Conservation (phyloP, 2,888 invertebrate species). For the Alcis repandata region DNA sequence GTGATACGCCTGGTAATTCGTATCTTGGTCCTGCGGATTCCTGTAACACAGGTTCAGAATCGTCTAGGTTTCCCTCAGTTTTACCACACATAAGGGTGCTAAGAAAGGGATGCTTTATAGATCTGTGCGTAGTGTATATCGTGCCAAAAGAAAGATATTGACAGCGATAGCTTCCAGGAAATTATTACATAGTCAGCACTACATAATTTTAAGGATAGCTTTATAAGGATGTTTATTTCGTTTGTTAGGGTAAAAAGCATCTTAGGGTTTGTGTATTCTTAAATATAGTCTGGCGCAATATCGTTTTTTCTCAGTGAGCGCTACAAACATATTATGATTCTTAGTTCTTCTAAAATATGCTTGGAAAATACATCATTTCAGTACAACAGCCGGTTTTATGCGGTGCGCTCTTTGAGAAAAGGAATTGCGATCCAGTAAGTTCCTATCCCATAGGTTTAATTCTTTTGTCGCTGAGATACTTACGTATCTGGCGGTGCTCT, state of each 20-base stretch:
- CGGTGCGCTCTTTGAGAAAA: conserved; percentile 17
- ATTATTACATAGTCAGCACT: conserved; percentile 50
- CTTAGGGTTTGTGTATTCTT: conserved; percentile 1
- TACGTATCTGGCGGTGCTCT: conserved; percentile 91
- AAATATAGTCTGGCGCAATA: conserved; percentile 22
- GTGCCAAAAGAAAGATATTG: conserved; percentile 53
- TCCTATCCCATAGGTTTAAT: conserved; percentile 3
- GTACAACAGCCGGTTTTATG: background rate
- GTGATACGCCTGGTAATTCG: conserved; percentile 98
- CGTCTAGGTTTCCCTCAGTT: conserved; percentile 46
- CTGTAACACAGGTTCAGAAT: conserved; percentile 93
- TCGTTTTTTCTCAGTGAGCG: conserved; percentile 9
- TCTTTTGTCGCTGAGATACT: conserved; percentile 54
- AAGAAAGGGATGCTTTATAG: conserved; percentile 37
- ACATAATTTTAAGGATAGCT: conserved; percentile 50
- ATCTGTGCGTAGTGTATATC: conserved; percentile 57
- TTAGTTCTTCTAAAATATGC: background rate
- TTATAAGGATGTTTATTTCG: conserved; percentile 29
- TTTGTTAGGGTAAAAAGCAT: conserved; percentile 18
- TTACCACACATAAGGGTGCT: conserved; percentile 46
- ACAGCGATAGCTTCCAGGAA: conserved; percentile 44
- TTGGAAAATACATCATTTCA: background rate
- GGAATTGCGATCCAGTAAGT: conserved; percentile 31
- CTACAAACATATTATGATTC: background rate
- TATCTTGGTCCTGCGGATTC: conserved; percentile 94